Evolutionary conservation across 2,113 vertebrate species (phyloP), one percentile per base, ranked within the genome.

Genomic region (Albula goreensis): DNA sequence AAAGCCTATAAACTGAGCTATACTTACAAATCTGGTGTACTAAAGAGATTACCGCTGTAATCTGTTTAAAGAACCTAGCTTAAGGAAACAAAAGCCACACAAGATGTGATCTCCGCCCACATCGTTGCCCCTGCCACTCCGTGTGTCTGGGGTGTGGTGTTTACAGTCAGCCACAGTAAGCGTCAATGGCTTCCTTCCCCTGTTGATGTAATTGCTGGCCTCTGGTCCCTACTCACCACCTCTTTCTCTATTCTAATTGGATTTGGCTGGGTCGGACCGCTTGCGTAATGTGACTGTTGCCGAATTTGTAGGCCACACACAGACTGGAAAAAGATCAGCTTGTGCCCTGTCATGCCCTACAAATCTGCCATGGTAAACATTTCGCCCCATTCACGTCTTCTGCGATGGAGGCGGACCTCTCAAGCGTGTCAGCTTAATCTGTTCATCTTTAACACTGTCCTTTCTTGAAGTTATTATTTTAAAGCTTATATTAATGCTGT

Each of bases 181-280:
- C n/a, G 77, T 50, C 53, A 17, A 86, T 31, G 66, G 86, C 86
- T 31, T 10, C 63, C 7, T 49, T 83, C 48, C 53, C 19, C 56
- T 78, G 63, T 53, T 78, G 66, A 48, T 86, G 82, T 79, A 9
- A 82, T 82, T 88, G 83, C 86, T 84, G 31, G 31, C 70, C 31
- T 63, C 80, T 77, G 52, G 52, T 80, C 80, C 78, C 60, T 85
- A 84, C 81, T 80, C 60, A 52, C 57, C 52, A 81, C 83, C 50
- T 81, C 77, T 81, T 80, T 53, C 15, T n/a, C 10, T 57, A n/a
- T 49, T 41, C 78, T 91, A 91, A 90, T 87, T 89, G 86, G 88
- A 90, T 91, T 90, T 87, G 74, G 57, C 48, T 51, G 83, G 78
- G 84, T 84, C 63, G 85, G 84, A 5, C 15, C 63, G 25, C 63